Evolutionary conservation across 2,797 vertebrate species (phyloP).

Genomic region (Thunnus albacares): DNA sequence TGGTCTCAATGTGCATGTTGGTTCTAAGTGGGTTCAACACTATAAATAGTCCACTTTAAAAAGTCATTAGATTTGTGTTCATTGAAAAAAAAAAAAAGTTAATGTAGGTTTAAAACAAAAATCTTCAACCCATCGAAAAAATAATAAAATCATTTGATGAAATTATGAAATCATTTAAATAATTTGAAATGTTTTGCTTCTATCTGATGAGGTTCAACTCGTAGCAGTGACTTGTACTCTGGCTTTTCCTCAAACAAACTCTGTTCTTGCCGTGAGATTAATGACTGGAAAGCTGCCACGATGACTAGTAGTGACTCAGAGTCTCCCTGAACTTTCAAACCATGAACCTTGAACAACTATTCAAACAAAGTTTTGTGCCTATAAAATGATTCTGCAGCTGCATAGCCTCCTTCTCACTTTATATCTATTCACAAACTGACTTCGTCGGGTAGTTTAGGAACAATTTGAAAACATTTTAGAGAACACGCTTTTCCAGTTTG

Average conservation of each 20-base stretch:
- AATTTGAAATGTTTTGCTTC: background rate
- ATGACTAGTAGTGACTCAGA: background rate
- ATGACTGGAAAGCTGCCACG: background rate
- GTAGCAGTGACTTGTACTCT: background rate
- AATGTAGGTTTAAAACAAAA: background rate
- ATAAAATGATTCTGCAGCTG: background rate
- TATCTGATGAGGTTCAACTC: background rate
- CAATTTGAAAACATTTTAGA: background rate
- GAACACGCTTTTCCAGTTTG: conserved; percentile 12
- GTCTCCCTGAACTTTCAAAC: background rate
- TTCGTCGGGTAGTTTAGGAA: background rate
- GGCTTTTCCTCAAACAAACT: background rate
- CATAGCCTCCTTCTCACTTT: background rate
- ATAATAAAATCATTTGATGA: background rate
- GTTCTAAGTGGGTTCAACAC: background rate
- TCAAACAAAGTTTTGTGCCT: conserved; percentile 3
- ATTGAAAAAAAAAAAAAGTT: background rate
- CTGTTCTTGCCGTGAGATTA: background rate
- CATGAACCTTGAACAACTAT: background rate
- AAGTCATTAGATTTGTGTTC: background rate
- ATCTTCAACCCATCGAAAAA: too few relatives aligned
- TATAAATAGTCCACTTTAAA: background rate
- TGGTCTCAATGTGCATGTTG: too few relatives aligned
- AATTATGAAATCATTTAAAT: background rate
- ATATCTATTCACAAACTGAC: background rate